Evolutionary conservation across 1,140 invertebrate genomes (phyloP), one percentile per base, ranked within the genome.

Genomic region (Aphidius ervi): DNA sequence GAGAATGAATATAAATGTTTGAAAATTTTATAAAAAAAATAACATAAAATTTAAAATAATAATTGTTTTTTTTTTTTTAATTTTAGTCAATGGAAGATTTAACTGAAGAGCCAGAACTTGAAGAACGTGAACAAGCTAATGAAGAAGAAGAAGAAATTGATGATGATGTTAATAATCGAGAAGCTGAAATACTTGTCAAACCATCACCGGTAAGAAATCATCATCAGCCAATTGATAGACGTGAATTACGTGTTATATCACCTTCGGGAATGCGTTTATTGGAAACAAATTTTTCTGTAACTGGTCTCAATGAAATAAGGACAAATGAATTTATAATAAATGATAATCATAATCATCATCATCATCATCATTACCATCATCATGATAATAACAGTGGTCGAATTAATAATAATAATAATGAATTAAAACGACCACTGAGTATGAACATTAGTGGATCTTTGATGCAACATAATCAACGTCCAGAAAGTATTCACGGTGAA

Each of bases 61-160:
- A 39, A 5, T 57, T 37, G 10, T 10, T 46, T 59, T 55, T 56
- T 41, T 37, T 41, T n/a, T 23, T 4, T 10, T 53, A 46, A 63
- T 63, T 49, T 20, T 59, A 80, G 78, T 79, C 78, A 9, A 80
- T 80, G 77, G 78, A 78, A 53, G 77, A 80, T 65, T 64, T 85
- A 31, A 75, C 66, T 37, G 80, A 81, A 43, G 83, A 84, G 61
- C 74, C 78, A 8, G 82, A 84, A 66, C 61, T 79, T 7, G 78
- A 77, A 61, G 76, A 82, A 65, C 70, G 69, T 45, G 79, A 83
- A 62, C 78, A 82, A 64, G 82, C 84, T 59, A 1, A 16, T 16
- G 82, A 82, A 23, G 72, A 71, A 6, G 75, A 74, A 20, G 68
- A 72, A n/a, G 67, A 74, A 45, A 50, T 66, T 9, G 43, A 64